Evolutionary conservation across 1,140 invertebrate species (phyloP), one percentile per base, ranked within the genome.

Genomic region (Aporrectodea caliginosa): DNA sequence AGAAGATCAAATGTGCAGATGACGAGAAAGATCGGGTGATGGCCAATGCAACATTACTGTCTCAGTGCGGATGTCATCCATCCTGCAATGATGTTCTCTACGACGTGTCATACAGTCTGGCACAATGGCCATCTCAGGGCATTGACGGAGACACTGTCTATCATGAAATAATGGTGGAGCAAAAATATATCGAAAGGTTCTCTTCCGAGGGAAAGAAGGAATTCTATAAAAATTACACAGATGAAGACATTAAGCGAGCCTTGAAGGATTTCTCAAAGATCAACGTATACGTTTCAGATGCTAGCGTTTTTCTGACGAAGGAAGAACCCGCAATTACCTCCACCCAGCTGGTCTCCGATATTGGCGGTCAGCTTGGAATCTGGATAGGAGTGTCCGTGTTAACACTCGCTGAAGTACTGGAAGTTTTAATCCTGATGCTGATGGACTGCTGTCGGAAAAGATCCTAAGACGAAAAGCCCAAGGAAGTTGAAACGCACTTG

Each of bases 361-460:
- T 81, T 16, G 80, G 80, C 31, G 80, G 80, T n/a, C 77, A 79
- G 58, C 43, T 81, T 27, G 80, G 80, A 29, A n/a, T 81, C 2
- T 81, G 78, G 77, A 81, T 81, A 22, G 80, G 43, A 12, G 43
- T 58, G 22, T 58, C 43, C 6, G 22, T 58, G 43, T 12, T 58
- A 58, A 58, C 43, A 12, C 43, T 58, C 22, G 43, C 43, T 22
- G 43, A 58, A 58, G 43, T 58, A 22, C 22, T 58, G 43, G 43
- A 58, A 58, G 22, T 58, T 6, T 58, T 58, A 6, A 58, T 22
- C 6, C 43, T 58, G 6, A 58, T 58, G 6, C 6, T 58, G 6
- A 58, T 58, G 43, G 43, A 58, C 43, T 58, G 43, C 22, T 58
- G 43, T 58, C 43, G 43, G 6, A 58, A 58, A 58, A 6, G 43